Base-by-base conservation (phyloP, 2,797 vertebrate genomes). In the Hephaestus fuliginosus region DNA sequence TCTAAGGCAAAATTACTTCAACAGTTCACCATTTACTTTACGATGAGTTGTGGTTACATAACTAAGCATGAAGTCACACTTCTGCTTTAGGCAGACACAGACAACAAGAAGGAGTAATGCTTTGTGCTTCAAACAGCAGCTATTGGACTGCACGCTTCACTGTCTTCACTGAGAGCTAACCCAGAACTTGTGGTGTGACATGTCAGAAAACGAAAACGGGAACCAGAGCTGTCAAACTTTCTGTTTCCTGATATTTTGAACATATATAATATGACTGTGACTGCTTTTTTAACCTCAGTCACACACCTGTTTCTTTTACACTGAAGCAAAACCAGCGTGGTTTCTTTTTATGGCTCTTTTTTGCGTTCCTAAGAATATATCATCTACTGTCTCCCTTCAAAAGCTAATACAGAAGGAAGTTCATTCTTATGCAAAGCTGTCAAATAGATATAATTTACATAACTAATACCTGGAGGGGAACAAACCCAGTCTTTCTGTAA, bases 281-380 rank as follows among this genome's bases (percentile, higher is more conserved):
- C 83, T 81, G 82, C 80, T 88, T 92, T 91, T 20, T 8, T 39
- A 39, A 39, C 36, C 36, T 39, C 36, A 20, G 22, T 12, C 25
- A 0, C 49, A 76, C 85, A 92, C 71, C 86, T 91, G 91, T 14
- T 73, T 60, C 12, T 66, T 65, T 82, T 79, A 69, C 7, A 56
- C 7, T 69, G 75, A 91, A 91, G 86, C 72, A 53, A 53, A 85
- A 91, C 77, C 15, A 36, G 3, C 52, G 28, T 10, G 15, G 64
- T 83, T 77, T 75, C 41, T 52, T 36, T 49, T 58, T 12, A 15
- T 12, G 65, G 49, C 4, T 4, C 13, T 8, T 30, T 33, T n/a
- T 25, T 15, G 15, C 10, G 0, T 70, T 55, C 43, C 33, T 33
- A 60, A 25, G 22, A 67, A 64, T 6, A 25, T 5, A 56, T 39